These are phyloP conservation scores for Menidia menidia DNA, from an alignment of 2,797 vertebrate species.

Conservation along the genomic window DNA sequence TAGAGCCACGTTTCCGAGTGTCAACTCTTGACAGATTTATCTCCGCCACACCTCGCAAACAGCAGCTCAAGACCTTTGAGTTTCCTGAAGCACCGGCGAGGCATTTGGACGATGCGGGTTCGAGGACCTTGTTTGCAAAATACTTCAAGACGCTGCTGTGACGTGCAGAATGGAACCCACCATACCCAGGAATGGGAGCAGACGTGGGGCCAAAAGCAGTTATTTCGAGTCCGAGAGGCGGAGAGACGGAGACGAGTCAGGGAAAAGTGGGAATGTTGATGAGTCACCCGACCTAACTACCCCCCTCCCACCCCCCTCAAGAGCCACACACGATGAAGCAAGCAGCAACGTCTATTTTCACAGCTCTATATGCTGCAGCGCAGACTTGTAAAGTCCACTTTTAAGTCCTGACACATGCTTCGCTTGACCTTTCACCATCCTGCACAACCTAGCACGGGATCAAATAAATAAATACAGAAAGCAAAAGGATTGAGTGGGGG, in stretches of 20 bases:
- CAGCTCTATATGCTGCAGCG: neutral
- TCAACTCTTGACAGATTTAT: slow-evolving; percentile 59
- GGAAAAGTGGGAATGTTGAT: neutral
- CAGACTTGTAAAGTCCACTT: neutral
- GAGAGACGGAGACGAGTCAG: neutral
- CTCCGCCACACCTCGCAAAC: slow-evolving; percentile 49
- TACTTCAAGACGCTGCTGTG: slow-evolving; percentile 39
- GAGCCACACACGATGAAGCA: neutral
- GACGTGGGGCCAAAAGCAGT: neutral
- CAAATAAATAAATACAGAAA: neutral
- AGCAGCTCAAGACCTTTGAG: slow-evolving; percentile 31
- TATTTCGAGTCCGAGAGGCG: neutral
- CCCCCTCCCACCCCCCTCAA: neutral
- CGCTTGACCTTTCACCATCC: too few relatives aligned
- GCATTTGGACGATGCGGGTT: slow-evolving; percentile 44
- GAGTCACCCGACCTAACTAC: neutral
- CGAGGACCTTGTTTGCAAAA: slow-evolving; percentile 49
- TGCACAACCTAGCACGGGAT: too few relatives aligned
- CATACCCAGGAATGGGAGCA: neutral
- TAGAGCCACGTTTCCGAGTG: slow-evolving; percentile 37
- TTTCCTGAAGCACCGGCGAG: slow-evolving; percentile 39
- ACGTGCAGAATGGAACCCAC: slow-evolving; percentile 7
- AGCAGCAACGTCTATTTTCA: neutral
- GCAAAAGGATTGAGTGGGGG: neutral
- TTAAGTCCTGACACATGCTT: too few relatives aligned